Conservation (phyloP, 1,140 invertebrate genomes). For the Aethina tumida region DNA sequence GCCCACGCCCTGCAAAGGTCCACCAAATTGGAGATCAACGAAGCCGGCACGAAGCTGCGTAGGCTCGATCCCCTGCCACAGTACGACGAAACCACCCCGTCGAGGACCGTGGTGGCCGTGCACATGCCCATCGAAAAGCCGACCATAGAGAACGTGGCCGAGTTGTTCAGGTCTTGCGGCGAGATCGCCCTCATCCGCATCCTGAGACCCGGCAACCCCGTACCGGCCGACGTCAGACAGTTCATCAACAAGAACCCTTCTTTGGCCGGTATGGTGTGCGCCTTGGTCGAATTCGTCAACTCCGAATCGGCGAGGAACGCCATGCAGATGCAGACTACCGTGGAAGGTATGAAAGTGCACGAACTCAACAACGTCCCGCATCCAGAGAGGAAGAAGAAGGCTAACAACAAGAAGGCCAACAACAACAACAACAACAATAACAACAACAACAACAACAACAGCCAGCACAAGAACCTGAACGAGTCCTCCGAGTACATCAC, state of each 20-base stretch:
- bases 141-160: slow-evolving; percentile 77
- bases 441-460: slow-evolving; percentile 23
- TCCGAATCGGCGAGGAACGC: slow-evolving; percentile 75
- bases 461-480: slow-evolving; percentile 14
- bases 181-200: slow-evolving; percentile 81
- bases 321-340: slow-evolving; percentile 42
- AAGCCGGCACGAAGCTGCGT: slow-evolving; percentile 82
- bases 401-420: slow-evolving; percentile 36
- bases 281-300: slow-evolving; percentile 80
- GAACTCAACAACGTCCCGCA: slow-evolving; percentile 47
- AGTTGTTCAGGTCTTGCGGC: slow-evolving; percentile 76
- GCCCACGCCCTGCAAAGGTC: slow-evolving; percentile 72
- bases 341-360: slow-evolving; percentile 39
- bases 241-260: slow-evolving; percentile 86
- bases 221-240: slow-evolving; percentile 79
- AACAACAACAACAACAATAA: slow-evolving; percentile 25
- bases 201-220: slow-evolving; percentile 73
- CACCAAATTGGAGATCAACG: slow-evolving; percentile 78
- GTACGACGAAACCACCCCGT: slow-evolving; percentile 83
- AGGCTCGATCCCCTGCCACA: slow-evolving; percentile 74
- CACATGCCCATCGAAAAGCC: slow-evolving; percentile 74
- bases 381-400: slow-evolving; percentile 45
- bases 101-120: slow-evolving; percentile 80
- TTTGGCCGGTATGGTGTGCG: slow-evolving; percentile 71
- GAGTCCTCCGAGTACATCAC: slow-evolving; percentile 35